Conservation (phyloP, 37 sponge, comb jelly and placozoan genomes). For the Aphrocallistes beatrix region DNA sequence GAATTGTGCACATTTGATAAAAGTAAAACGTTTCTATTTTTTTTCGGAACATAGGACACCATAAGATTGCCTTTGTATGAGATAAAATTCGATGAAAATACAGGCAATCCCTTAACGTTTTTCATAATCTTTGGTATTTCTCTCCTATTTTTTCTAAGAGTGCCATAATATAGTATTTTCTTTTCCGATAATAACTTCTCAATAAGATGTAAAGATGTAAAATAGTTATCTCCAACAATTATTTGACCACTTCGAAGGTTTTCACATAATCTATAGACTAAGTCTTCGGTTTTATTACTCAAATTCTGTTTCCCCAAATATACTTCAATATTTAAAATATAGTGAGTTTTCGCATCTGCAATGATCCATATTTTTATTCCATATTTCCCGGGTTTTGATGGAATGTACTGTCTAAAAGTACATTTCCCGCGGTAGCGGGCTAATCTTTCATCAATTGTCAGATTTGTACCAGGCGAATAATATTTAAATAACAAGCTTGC, state of each 20-base stretch:
- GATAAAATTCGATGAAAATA: background rate
- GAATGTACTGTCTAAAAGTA: background rate
- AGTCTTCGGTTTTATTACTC: background rate
- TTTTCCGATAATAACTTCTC: background rate
- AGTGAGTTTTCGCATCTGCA: background rate
- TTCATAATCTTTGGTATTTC: background rate
- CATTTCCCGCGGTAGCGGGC: background rate
- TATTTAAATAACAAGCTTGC: background rate
- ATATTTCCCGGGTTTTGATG: background rate
- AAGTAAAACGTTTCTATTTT: background rate
- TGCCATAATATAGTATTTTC: background rate
- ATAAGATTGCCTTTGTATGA: background rate
- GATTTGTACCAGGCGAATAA: background rate
- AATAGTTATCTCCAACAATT: conserved; percentile 4
- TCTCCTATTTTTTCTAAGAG: background rate
- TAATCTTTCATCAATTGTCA: background rate
- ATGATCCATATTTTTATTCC: background rate
- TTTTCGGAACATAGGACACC: background rate
- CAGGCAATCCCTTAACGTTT: background rate
- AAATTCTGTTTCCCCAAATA: background rate
- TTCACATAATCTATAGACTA: background rate
- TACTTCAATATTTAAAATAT: background rate
- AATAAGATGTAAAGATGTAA: background rate
- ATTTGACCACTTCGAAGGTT: background rate
- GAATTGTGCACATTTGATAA: background rate